These are phyloP conservation scores for Rallus limicola DNA, from an alignment of 2,113 vertebrate genomes.

Conservation along the genomic window DNA sequence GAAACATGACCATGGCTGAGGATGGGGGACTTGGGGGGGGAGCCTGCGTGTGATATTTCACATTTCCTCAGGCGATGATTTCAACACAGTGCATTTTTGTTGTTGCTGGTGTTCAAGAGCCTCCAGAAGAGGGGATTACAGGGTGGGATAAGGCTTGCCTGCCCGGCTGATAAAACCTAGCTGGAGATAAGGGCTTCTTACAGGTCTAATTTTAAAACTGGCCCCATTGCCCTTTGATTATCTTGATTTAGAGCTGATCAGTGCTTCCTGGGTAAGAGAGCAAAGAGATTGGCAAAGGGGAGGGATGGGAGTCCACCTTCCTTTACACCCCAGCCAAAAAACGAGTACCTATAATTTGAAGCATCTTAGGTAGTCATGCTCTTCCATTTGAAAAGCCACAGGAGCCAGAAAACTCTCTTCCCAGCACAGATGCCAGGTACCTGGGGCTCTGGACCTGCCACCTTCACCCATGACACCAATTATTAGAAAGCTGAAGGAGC, in stretches of 20 bases:
- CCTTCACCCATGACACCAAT: fast-evolving
- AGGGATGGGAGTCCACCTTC: not conserved
- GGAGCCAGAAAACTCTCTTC: not conserved
- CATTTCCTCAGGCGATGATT: not conserved
- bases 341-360: not conserved
- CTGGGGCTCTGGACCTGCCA: not conserved
- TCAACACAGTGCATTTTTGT: not conserved
- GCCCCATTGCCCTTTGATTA: not conserved
- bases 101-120: not conserved
- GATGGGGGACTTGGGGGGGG: fast-evolving
- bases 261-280: not conserved
- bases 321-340: not conserved
- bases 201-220: conserved; percentile 56
- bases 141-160: not conserved
- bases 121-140: conserved; percentile 29
- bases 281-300: not conserved
- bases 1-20: not conserved
- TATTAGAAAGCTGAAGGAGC: not conserved
- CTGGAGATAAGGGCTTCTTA: conserved; percentile 42
- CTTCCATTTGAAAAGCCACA: not conserved
- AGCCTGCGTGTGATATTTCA: not conserved
- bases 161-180: not conserved
- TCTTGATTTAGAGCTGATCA: not conserved
- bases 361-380: not conserved
- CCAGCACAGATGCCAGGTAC: not conserved